Base-by-base conservation (phyloP, 2,888 invertebrate species). In the Eupithecia pulchellata region DNA sequence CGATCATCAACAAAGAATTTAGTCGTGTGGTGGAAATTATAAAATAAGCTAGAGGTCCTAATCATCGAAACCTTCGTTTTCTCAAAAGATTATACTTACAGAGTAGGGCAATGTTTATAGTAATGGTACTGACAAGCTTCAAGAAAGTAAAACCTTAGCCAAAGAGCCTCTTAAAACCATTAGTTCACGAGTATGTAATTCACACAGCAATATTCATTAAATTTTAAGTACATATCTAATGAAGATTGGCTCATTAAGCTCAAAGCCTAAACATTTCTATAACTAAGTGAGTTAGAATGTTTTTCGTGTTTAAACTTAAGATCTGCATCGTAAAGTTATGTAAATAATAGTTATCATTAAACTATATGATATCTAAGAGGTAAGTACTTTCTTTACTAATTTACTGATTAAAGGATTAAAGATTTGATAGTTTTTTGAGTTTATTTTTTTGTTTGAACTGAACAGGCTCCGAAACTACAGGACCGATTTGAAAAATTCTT, bases 201-300 rank as follows among this genome's bases (percentile, higher is more conserved):
- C 25, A 34, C 61, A 34, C 20, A 58, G 34, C 61, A 64, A 68
- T 68, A 14, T 57, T 36, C 58, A 72, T 72, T 58, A 68, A 68
- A 68, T 29, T 57, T 68, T 57, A 47, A 69, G 58, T 55, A 64
- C 42, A 17, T 29, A 61, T 32, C 42, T 34, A 68, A 72, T 68
- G 68, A 47, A 66, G 66, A 72, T 72, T 66, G 63, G 34, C 58
- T 47, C 61, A 72, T 69, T 66, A 25, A 63, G 47, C 58, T 34
- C 20, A 47, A 61, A 67, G 65, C 66, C 58, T 69, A 60, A 47
- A 64, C 66, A 68, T 63, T 72, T 34, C 64, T 42, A 66, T 25
- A 36, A n/a, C 57, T 34, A 34, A 57, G 42, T 60, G 25, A 13
- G 52, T 61, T 20, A 32, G n/a, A 60, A 60, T 60, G 32, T 32